Base-by-base conservation (phyloP, 2,113 vertebrate species). In the Sardina pilchardus region DNA sequence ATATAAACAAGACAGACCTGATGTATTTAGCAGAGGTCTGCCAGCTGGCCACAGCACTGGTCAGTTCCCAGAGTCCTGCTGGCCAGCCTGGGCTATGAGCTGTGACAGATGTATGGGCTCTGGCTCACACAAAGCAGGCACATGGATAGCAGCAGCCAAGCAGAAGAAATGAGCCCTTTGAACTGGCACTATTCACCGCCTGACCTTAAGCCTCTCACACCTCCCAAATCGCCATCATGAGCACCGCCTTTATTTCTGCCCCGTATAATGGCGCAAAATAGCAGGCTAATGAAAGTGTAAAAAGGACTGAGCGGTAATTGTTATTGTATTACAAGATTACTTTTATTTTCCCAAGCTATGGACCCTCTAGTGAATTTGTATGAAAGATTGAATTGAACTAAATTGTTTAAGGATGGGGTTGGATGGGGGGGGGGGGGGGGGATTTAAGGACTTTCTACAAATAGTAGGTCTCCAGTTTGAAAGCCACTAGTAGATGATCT, bases 241-340 rank as follows among this genome's bases (percentile, higher is more conserved):
- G 2, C 39, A 42, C 4, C 45, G 84, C 88, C 90, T 56, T 85
- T 90, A 42, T 42, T 87, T 89, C 63, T 3, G n/a, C 67, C 67
- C n/a, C n/a, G n/a, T 8, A 2, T 75, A 75, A 90, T 91, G 85
- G 89, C 86, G 84, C 88, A 92, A 90, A 92, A 89, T 90, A 89
- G 90, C 90, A 90, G 84, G 81, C 84, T 92, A 92, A 92, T 93
- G 87, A 87, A 92, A 89, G 88, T 91, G 86, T 91, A 91, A 93
- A 93, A 87, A 90, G 71, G 34, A 80, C 75, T 85, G 89, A 93
- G 87, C 86, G 56, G 88, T 17, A 53, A 53, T 42, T 42, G 39
- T 42, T 42, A 42, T 42, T 42, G 39, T 48, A 48, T 48, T 48
- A 10, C 14, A 48, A 14, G 8, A 48, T 48, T 48, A 48, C 30